Evolutionary conservation across 1,140 invertebrate species (phyloP), one percentile per base, ranked within the genome.

Genomic region (Neodiprion pinetum): DNA sequence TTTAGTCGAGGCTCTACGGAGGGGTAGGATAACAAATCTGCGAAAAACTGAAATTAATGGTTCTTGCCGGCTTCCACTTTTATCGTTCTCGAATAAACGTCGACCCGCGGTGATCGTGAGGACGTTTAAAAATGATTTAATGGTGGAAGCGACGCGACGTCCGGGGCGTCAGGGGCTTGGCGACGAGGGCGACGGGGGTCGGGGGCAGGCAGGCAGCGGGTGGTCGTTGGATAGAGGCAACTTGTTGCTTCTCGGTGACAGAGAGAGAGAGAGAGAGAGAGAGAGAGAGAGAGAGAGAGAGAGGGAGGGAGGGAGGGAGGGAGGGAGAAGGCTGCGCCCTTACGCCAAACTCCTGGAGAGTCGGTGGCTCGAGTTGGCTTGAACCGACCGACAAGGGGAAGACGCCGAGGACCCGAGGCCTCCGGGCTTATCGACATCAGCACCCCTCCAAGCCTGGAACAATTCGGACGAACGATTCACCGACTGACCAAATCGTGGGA

Each of bases 51-150:
- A 67, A 65, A 72, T 72, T 67, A 28, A 75, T 75, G 17, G 71
- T 71, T 47, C 17, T 50, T 66, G n/a, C 50, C 12, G 28, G 74
- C 70, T 65, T 7, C 70, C 9, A 68, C 72, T 76, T 77, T 80
- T 82, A 82, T 80, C 75, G 77, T 76, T 77, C 28, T 40, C 73
- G 74, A 78, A 80, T 82, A 78, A 82, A 83, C 81, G 79, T 82
- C 76, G 68, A 74, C 79, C 53, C 74, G 78, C 48, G 28, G 75
- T 71, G 76, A 80, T 82, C 79, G 79, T 74, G 78, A 81, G 78
- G 74, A 82, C 79, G 77, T 81, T 83, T 82, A 83, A 83, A 84
- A 84, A 83, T 83, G 82, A 83, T 83, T 84, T 81, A 82, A 80
- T 81, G 76, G 50, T 61, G 47, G 47, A 70, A 48, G 23, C 61